These are phyloP conservation scores for Apodemus speciosus DNA, from an alignment of 2,113 vertebrate species.

Conservation along the genomic window DNA sequence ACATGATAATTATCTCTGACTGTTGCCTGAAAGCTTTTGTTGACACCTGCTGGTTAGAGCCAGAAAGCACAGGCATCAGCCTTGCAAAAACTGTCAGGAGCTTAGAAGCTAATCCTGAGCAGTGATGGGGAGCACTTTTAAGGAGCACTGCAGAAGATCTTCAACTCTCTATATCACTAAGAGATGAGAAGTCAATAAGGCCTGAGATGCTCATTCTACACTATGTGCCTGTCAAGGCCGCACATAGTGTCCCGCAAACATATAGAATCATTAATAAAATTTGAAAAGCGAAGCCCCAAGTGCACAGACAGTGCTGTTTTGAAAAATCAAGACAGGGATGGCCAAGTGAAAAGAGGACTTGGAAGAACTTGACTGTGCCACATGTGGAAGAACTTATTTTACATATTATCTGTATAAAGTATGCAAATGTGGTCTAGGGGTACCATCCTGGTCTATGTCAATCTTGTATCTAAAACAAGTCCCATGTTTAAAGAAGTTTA, in stretches of 20 bases:
- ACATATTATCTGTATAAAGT: background rate
- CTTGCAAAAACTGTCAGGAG: no score
- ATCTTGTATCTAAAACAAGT: background rate
- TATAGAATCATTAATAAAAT: background rate
- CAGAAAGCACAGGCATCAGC: background rate
- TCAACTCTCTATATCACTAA: background rate
- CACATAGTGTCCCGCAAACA: background rate
- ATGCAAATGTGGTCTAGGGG: background rate
- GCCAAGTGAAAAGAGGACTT: background rate
- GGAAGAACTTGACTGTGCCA: background rate
- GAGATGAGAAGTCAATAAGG: background rate
- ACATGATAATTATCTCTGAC: background rate
- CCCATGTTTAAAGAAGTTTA: background rate
- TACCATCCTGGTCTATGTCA: background rate
- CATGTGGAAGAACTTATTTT: background rate
- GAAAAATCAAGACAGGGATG: background rate
- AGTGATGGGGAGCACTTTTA: background rate
- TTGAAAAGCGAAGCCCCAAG: background rate
- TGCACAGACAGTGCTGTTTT: background rate
- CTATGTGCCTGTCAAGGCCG: background rate
- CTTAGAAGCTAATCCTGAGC: background rate
- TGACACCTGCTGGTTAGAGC: conserved; percentile 45
- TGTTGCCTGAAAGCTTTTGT: conserved; percentile 20
- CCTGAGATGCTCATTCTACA: background rate
- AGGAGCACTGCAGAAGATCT: background rate